These are phyloP conservation scores for Pygmarrhopalites habei DNA, from an alignment of 1,140 invertebrate species.

Conservation along the genomic window DNA sequence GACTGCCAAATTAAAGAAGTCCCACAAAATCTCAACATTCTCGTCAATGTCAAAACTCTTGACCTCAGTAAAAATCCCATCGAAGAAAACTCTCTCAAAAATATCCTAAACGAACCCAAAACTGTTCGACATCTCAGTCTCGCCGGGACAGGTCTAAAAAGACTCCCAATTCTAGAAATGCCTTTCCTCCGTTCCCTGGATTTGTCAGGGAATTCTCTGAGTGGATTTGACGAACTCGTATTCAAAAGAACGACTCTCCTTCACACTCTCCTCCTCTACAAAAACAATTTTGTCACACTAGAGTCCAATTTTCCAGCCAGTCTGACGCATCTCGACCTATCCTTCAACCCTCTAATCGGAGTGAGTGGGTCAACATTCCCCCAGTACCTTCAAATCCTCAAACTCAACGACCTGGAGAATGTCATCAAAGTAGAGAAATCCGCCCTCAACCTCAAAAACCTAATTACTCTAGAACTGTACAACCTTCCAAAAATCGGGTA, in stretches of 20 bases:
- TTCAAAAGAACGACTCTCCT: conserved; percentile 71
- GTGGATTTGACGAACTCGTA: conserved; percentile 54
- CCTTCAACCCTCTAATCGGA: conserved; percentile 62
- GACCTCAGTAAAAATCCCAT: conserved; percentile 81
- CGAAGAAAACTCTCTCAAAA: conserved; percentile 59
- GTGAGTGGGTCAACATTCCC: conserved; percentile 28
- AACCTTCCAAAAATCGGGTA: conserved; percentile 56
- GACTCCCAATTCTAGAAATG: conserved; percentile 59
- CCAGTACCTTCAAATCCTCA: conserved; percentile 54
- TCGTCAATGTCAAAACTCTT: conserved; percentile 77
- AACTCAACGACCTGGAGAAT: conserved; percentile 58
- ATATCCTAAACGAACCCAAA: conserved; percentile 78
- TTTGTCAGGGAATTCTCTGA: conserved; percentile 68
- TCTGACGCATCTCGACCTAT: conserved; percentile 64
- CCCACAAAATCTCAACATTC: conserved; percentile 71
- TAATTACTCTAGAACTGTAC: conserved; percentile 61
- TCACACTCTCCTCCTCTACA: conserved; percentile 66
- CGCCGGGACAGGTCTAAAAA: conserved; percentile 65
- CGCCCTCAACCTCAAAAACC: conserved; percentile 66
- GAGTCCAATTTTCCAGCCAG: conserved; percentile 47
- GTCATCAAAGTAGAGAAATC: conserved; percentile 71
- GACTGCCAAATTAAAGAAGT: conserved; percentile 68
- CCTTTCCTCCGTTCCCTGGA: conserved; percentile 77
- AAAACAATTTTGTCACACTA: conserved; percentile 55
- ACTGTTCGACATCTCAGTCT: conserved; percentile 72